Percentiles rank a stretch among this genome's conserved stretches.
Conservation (phyloP, 2,113 vertebrate species). For the Falcunculus frontatus region DNA sequence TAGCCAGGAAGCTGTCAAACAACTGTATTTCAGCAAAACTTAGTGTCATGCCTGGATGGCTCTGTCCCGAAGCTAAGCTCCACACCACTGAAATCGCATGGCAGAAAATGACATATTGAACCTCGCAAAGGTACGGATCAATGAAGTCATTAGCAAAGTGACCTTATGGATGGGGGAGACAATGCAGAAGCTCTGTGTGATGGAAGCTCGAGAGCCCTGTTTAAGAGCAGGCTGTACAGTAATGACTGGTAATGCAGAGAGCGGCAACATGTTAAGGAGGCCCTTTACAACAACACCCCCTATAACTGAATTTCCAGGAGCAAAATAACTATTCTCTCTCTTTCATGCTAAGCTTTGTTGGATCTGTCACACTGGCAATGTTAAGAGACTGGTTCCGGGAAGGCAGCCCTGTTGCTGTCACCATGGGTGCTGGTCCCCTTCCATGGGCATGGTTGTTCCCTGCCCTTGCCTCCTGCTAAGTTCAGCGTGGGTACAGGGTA, state of each 20-base stretch:
- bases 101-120: background rate
- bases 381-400: background rate
- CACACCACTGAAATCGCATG: background rate
- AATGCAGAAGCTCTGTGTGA: background rate
- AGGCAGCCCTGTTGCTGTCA: background rate
- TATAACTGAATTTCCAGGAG: background rate
- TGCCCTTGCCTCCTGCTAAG: background rate
- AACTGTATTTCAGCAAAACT: background rate
- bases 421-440: fast-evolving
- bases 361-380: background rate
- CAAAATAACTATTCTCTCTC: background rate
- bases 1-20: background rate
- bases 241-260: background rate
- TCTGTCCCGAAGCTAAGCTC: background rate
- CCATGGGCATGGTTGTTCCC: fast-evolving
- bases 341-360: background rate
- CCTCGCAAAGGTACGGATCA: background rate
- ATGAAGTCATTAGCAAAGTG: background rate
- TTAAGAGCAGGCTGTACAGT: background rate
- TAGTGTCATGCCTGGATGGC: background rate
- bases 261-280: background rate
- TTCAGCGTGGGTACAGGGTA: fast-evolving
- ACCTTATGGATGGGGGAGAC: background rate
- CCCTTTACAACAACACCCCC: background rate
- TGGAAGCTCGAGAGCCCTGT: background rate